Base-by-base conservation (phyloP, 2,113 vertebrate genomes). In the Nicator chloris region DNA sequence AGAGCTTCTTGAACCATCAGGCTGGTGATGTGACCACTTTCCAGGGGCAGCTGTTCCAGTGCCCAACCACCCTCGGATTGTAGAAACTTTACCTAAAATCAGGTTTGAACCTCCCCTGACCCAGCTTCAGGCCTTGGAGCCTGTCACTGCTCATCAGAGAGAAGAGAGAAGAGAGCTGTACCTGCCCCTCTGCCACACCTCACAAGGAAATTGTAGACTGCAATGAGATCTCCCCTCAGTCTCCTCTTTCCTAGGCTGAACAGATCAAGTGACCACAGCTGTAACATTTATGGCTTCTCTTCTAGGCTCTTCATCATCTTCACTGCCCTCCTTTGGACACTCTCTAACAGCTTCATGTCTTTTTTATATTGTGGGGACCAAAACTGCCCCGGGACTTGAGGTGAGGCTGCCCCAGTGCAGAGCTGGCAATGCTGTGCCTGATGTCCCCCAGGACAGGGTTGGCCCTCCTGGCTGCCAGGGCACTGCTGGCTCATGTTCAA, bases 321-420 rank as follows among this genome's bases (percentile, higher is more conserved):
- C n/a, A 26, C 30, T 26, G 11, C 10, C n/a, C 7, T 70, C 9
- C n/a, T 79, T 79, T 63, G 23, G 40, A 54, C 10, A 13, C 8
- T 33, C 13, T 75, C 37, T 54, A 18, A 37, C 5, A 53, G 22
- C 6, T 45, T n/a, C 6, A 28, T 21, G 9, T 47, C 6, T 11
- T 70, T 53, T 23, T 13, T 27, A 24, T 19, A 30, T 10, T n/a
- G 24, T 39, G 28, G 10, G 5, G 5, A 0, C 9, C 47, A 39
- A n/a, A 78, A 11, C 19, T 30, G 13, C 1, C 23, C 3, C 28
- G n/a, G 24, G 1, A 70, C 24, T 54, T 0, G 0, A 54, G 24
- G 15, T 26, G 49, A 70, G 40, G 16, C 40, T 0, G 0, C 3
- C 16, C 28, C 39, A 69, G 39, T 0, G 3, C 64, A 61, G 39